These are phyloP conservation scores for Schizothorax lantsangensis DNA, from an alignment of 2,797 vertebrate genomes.

Conservation along the genomic window DNA sequence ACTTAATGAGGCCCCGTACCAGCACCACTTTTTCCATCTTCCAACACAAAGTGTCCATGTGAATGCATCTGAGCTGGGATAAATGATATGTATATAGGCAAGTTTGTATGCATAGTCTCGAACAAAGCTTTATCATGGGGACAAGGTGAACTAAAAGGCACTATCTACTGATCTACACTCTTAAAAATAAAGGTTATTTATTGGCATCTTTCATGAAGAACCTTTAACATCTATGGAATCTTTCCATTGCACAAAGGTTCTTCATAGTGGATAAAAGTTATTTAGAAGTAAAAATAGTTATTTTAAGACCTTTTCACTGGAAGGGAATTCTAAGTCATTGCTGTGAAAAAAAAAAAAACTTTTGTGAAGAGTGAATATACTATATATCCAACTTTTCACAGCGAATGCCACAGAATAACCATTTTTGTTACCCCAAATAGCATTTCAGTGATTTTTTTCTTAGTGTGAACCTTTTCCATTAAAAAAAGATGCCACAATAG, in stretches of 20 bases:
- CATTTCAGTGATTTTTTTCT: background rate
- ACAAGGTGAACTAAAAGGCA: conserved; percentile 56
- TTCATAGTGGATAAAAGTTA: background rate
- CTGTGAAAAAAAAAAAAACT: background rate
- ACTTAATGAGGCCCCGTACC: conserved; percentile 62
- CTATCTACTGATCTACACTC: conserved; percentile 61
- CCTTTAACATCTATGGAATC: background rate
- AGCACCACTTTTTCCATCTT: conserved; percentile 71
- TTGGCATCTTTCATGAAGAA: background rate
- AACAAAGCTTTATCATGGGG: conserved; percentile 58
- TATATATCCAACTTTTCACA: background rate
- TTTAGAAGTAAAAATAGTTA: background rate
- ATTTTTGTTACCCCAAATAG: background rate
- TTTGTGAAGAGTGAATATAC: background rate
- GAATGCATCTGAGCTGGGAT: conserved; percentile 71
- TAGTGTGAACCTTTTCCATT: too few relatives aligned
- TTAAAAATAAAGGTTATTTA: background rate
- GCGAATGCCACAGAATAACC: background rate
- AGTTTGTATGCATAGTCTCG: conserved; percentile 65
- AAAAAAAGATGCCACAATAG: too few relatives aligned
- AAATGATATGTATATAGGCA: conserved; percentile 63
- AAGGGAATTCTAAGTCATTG: background rate
- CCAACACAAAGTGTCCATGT: conserved; percentile 68
- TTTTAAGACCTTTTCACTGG: background rate
- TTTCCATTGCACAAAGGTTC: background rate